These are phyloP conservation scores for Betta splendens DNA, from an alignment of 2,797 vertebrate species.

Conservation along the genomic window DNA sequence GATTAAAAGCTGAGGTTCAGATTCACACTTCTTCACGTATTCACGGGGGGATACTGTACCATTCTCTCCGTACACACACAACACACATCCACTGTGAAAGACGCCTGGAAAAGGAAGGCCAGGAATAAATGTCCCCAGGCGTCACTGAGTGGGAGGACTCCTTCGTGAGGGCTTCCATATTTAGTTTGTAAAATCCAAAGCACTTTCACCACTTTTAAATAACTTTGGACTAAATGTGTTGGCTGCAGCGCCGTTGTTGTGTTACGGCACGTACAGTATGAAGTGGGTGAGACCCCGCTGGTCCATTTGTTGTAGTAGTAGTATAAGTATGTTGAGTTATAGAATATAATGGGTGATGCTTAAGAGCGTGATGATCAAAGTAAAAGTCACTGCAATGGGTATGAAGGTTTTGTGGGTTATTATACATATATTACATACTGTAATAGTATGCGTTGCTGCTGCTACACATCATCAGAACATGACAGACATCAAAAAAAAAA, in stretches of 20 bases:
- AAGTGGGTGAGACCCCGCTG: neutral
- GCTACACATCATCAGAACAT: too few species aligned
- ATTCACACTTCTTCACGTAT: conserved; percentile 3
- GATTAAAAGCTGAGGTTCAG: conserved; percentile 8
- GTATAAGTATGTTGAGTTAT: too few species aligned
- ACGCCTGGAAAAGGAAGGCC: conserved; percentile 18
- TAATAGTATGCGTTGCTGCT: too few species aligned
- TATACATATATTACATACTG: too few species aligned
- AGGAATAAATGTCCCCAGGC: conserved; percentile 45
- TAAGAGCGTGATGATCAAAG: too few species aligned
- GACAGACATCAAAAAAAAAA: too few species aligned
- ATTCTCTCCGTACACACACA: conserved; percentile 14
- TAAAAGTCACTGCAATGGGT: too few species aligned
- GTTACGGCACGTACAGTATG: too few species aligned
- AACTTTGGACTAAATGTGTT: neutral
- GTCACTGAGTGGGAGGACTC: conserved; percentile 38
- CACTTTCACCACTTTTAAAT: conserved; percentile 3
- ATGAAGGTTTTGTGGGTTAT: too few species aligned
- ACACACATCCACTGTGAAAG: conserved; percentile 12
- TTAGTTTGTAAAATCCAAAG: conserved; percentile 24
- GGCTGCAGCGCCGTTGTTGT: too few species aligned
- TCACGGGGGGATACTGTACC: conserved; percentile 9
- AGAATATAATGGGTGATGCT: too few species aligned
- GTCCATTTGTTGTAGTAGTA: too few species aligned
- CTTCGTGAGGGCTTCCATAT: conserved; percentile 5